Conservation (phyloP, 1,140 invertebrate species). For the Hyles euphorbiae region DNA sequence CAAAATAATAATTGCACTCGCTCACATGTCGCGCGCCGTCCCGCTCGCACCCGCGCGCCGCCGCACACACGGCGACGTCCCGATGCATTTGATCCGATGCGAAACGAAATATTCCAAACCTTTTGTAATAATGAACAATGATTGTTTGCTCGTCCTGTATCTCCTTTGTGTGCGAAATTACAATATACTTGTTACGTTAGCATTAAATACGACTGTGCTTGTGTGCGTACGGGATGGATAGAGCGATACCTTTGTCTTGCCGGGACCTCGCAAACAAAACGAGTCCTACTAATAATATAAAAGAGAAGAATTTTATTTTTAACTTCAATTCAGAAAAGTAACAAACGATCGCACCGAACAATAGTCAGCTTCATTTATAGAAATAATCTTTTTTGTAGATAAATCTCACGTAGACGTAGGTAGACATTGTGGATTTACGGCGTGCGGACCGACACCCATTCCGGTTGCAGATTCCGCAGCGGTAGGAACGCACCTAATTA, state of each 20-base stretch:
- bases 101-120: slow-evolving; percentile 72
- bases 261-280: slow-evolving; percentile 71
- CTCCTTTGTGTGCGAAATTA: slow-evolving; percentile 73
- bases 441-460: slow-evolving; percentile 58
- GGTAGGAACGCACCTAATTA: slow-evolving; percentile 43
- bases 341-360: slow-evolving; percentile 68
- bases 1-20: slow-evolving; percentile 73
- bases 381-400: slow-evolving; percentile 75
- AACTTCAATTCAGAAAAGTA: slow-evolving; percentile 71
- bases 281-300: slow-evolving; percentile 71
- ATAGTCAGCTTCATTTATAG: slow-evolving; percentile 71
- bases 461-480: slow-evolving; percentile 42
- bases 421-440: slow-evolving; percentile 51
- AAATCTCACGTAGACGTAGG: slow-evolving; percentile 69
- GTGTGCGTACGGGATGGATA: slow-evolving; percentile 68
- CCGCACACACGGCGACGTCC: slow-evolving; percentile 53
- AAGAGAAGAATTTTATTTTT: slow-evolving; percentile 72
- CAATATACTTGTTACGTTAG: slow-evolving; percentile 71
- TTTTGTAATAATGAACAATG: slow-evolving; percentile 75
- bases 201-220: slow-evolving; percentile 52
- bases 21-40: slow-evolving; percentile 41
- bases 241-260: slow-evolving; percentile 71
- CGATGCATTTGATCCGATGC: slow-evolving; percentile 68
- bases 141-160: slow-evolving; percentile 73
- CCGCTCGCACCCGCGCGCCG: slow-evolving; percentile 44